phyloP scores from a whole-genome alignment of 2,797 vertebrate genomes.

The Epinephelus malabaricus region DNA sequence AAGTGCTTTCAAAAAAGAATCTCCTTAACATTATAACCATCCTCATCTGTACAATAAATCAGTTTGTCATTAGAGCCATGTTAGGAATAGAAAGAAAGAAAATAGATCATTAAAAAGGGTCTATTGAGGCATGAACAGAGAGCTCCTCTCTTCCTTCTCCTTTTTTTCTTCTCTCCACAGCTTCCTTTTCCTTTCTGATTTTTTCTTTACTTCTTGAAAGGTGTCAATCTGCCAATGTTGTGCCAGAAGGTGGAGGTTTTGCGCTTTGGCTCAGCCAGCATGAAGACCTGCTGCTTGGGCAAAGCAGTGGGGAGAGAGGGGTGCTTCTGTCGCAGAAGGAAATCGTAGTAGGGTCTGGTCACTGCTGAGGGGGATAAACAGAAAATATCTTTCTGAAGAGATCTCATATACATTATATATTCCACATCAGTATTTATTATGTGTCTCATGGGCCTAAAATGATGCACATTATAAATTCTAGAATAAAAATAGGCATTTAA shows the following conservation, averaged over 20 bases:
- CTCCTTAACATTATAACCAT: conserved; percentile 53
- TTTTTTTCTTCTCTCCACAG: conserved; percentile 32
- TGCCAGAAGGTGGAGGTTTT: conserved; percentile 98
- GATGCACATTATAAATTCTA: too few species aligned
- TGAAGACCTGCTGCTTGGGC: conserved; percentile 95
- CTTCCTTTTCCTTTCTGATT: not conserved
- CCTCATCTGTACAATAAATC: conserved; percentile 62
- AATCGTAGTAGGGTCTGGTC: conserved; percentile 93
- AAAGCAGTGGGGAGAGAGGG: conserved; percentile 89
- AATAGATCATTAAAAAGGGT: conserved; percentile 65
- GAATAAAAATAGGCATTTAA: too few species aligned
- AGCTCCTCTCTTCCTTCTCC: conserved; percentile 52
- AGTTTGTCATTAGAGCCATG: conserved; percentile 61
- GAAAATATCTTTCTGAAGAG: not conserved
- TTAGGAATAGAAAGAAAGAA: conserved; percentile 53
- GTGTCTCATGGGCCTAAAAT: too few species aligned
- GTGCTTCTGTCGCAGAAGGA: conserved; percentile 94
- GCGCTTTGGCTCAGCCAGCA: conserved; percentile 95
- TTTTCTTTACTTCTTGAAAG: conserved; percentile 92
- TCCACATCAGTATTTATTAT: not conserved
- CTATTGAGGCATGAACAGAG: conserved; percentile 79
- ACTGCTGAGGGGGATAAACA: conserved; percentile 80
- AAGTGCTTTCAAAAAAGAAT: conserved; percentile 88
- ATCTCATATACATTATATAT: not conserved
- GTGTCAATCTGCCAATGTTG: conserved; percentile 95